Evolutionary conservation across 2,888 invertebrate genomes (phyloP).

Genomic region (Scrobipalpa atriplicella): DNA sequence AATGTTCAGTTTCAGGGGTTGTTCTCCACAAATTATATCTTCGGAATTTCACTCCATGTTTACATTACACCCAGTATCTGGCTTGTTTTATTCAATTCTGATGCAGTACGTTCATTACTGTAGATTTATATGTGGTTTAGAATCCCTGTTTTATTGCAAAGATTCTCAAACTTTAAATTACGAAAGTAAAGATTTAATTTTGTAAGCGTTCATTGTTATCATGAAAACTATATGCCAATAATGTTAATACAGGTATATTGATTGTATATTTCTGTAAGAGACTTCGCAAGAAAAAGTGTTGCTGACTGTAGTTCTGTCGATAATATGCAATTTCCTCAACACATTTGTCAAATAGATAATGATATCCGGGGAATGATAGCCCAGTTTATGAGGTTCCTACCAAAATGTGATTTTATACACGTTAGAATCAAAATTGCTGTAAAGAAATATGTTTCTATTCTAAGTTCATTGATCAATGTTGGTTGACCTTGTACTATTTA

Average conservation of each 20-base stretch:
- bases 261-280: no score
- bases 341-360: slow-evolving; percentile 1
- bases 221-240: no score
- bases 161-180: slow-evolving; percentile 26
- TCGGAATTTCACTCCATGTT: no score
- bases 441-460: not conserved
- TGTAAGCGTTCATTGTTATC: no score
- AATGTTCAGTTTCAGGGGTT: no score
- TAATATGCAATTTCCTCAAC: slow-evolving; percentile 21
- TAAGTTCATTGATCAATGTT: no score
- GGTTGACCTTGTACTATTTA: no score
- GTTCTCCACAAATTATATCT: no score
- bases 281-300: not conserved
- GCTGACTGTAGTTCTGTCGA: not conserved
- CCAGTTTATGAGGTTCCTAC: not conserved
- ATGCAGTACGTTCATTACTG: slow-evolving; percentile 29
- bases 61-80: not conserved
- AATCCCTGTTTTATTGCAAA: slow-evolving; percentile 25
- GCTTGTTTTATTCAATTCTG: not conserved
- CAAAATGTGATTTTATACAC: no score
- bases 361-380: not conserved
- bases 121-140: slow-evolving; percentile 31
- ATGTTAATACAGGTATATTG: no score
- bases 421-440: no score
- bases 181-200: not conserved